Conservation (phyloP, 2,113 vertebrate genomes). For the Montifringilla adamsi region DNA sequence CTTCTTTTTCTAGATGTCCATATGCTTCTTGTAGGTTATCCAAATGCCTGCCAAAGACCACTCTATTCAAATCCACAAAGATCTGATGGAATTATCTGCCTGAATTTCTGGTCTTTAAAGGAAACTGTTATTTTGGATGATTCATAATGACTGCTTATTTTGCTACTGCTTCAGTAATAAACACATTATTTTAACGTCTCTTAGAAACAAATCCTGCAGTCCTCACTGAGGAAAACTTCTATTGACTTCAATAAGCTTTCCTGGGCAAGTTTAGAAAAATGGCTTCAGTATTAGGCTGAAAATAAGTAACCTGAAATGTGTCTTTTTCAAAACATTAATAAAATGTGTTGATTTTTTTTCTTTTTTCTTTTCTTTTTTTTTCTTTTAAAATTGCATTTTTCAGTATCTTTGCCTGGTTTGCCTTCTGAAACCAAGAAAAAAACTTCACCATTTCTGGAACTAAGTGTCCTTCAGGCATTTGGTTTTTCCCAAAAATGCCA, state of each 20-base stretch:
- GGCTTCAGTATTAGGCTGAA: not conserved
- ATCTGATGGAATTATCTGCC: slow-evolving; percentile 40
- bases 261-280: not conserved
- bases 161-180: slow-evolving; percentile 60
- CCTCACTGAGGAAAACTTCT: slow-evolving; percentile 5
- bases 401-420: not conserved
- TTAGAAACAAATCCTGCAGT: slow-evolving; percentile 8
- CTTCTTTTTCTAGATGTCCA: not conserved
- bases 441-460: not conserved
- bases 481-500: slow-evolving; percentile 12
- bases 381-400: not conserved
- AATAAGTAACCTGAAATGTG: not conserved
- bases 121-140: slow-evolving; percentile 56
- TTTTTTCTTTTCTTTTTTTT: slow-evolving; percentile 26
- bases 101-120: slow-evolving; percentile 25
- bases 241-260: not conserved
- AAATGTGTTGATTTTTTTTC: not conserved
- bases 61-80: not conserved
- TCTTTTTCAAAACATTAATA: not conserved
- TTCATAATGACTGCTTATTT: slow-evolving; percentile 45
- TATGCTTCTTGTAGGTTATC: not conserved
- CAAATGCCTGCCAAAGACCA: slow-evolving; percentile 2
- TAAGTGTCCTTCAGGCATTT: not conserved
- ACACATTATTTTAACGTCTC: slow-evolving; percentile 41
- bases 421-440: not conserved